These are phyloP conservation scores for Urechis unicinctus DNA, from an alignment of 2,888 invertebrate genomes.

Conservation along the genomic window DNA sequence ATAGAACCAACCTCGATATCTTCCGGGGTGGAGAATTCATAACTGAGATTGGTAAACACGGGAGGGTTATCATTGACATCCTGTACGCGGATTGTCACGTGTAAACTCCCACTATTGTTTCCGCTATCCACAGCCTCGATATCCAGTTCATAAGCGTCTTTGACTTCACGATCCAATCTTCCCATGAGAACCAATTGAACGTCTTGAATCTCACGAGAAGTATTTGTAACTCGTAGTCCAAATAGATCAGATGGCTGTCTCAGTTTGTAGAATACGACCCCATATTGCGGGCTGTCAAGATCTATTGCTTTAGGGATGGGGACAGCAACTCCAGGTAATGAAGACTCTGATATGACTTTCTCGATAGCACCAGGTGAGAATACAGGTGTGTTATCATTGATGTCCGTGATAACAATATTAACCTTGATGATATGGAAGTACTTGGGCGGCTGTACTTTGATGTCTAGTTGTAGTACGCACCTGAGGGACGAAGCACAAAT, in stretches of 20 bases:
- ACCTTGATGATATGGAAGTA: slow-evolving; percentile 12
- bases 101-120: not conserved
- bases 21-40: slow-evolving; percentile 2
- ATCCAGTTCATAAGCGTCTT: slow-evolving; percentile 24
- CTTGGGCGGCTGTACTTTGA: slow-evolving; percentile 8
- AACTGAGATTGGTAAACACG: slow-evolving; percentile 1
- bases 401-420: slow-evolving; percentile 7
- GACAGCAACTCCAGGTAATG: slow-evolving; percentile 2
- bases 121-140: slow-evolving; percentile 7
- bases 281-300: slow-evolving; percentile 6
- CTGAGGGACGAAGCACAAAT: slow-evolving; percentile 3
- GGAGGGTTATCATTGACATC: slow-evolving; percentile 12
- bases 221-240: slow-evolving; percentile 1
- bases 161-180: slow-evolving; percentile 29
- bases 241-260: not conserved
- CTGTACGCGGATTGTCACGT: slow-evolving; percentile 5
- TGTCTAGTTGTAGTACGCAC: slow-evolving; percentile 7
- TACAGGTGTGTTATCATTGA: slow-evolving; percentile 8
- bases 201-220: slow-evolving; percentile 23
- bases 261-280: slow-evolving; percentile 5
- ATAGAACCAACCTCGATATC: slow-evolving; percentile 1
- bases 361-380: slow-evolving; percentile 3
- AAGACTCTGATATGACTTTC: slow-evolving; percentile 3
- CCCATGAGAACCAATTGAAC: slow-evolving; percentile 29
- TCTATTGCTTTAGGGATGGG: slow-evolving; percentile 8